Conservation (phyloP, 2,888 invertebrate species). For the Sthenelais limicola region DNA sequence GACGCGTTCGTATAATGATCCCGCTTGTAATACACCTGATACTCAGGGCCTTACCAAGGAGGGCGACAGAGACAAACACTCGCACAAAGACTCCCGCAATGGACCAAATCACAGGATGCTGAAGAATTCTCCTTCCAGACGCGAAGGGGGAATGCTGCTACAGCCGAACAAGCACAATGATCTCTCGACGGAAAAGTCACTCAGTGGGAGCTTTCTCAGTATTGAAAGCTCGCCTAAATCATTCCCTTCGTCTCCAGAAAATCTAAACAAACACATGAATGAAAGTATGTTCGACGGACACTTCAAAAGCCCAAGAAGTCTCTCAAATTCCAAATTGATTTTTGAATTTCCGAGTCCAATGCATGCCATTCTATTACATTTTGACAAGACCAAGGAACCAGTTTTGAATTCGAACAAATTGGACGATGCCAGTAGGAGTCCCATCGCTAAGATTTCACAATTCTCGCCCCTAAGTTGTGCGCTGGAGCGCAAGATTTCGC, state of each 20-base stretch:
- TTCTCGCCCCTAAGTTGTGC: slow-evolving; percentile 8
- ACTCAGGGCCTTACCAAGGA: too few relatives aligned
- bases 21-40: too few relatives aligned
- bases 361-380: slow-evolving; percentile 38
- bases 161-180: not conserved
- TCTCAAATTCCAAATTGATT: slow-evolving; percentile 16
- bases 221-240: not conserved
- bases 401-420: not conserved
- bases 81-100: too few relatives aligned
- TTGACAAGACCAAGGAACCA: slow-evolving; percentile 6
- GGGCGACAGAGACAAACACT: too few relatives aligned
- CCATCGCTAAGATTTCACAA: too few relatives aligned
- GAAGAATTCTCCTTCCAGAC: too few relatives aligned
- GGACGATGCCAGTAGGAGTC: slow-evolving; percentile 9
- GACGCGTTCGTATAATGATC: too few relatives aligned
- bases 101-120: too few relatives aligned
- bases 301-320: slow-evolving; percentile 20
- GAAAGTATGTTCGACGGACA: slow-evolving; percentile 7
- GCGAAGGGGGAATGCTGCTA: too few relatives aligned
- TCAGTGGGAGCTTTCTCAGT: slow-evolving; percentile 26
- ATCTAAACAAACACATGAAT: not conserved
- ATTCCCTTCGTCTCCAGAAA: not conserved
- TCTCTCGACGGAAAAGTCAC: not conserved
- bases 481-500: not conserved
- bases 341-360: slow-evolving; percentile 40